A percentile compares a stretch with the other conserved stretches of the same genome.
phyloP scores from a whole-genome alignment of 2,797 vertebrate species.

The Semaprochilodus insignis region DNA sequence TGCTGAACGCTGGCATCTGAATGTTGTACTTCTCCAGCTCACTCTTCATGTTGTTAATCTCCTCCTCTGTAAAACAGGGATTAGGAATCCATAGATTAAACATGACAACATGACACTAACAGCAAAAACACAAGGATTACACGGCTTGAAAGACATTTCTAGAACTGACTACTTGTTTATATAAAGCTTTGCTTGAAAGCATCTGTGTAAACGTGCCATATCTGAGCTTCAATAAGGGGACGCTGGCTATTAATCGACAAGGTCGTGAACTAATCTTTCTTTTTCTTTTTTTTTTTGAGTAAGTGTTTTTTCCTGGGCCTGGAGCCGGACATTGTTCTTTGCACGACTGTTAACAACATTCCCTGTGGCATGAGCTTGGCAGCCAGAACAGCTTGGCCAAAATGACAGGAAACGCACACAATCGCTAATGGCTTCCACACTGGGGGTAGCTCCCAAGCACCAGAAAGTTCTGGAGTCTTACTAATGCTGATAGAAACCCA shows the following conservation, averaged over 20 bases:
- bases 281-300: no score
- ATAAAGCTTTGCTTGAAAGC: background rate
- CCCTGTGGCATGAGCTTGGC: conserved; percentile 60
- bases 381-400: conserved; percentile 48
- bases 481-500: conserved; percentile 5
- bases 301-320: conserved; percentile 55
- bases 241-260: background rate
- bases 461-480: conserved; percentile 16
- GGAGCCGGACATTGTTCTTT: conserved; percentile 51
- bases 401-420: conserved; percentile 72
- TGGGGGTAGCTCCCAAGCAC: conserved; percentile 36
- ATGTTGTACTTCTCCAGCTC: conserved; percentile 98
- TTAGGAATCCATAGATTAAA: background rate
- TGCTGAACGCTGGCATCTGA: conserved; percentile 99
- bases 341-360: conserved; percentile 45
- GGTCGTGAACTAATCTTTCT: conserved; percentile 11
- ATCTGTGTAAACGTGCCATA: background rate
- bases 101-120: background rate
- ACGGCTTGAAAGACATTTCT: background rate
- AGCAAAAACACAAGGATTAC: conserved; percentile 6
- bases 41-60: conserved; percentile 98
- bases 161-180: background rate
- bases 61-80: conserved; percentile 85
- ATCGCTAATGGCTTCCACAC: conserved; percentile 76
- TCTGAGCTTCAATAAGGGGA: conserved; percentile 16